phyloP scores from a whole-genome alignment of 2,888 invertebrate genomes.

The Congeria kusceri region DNA sequence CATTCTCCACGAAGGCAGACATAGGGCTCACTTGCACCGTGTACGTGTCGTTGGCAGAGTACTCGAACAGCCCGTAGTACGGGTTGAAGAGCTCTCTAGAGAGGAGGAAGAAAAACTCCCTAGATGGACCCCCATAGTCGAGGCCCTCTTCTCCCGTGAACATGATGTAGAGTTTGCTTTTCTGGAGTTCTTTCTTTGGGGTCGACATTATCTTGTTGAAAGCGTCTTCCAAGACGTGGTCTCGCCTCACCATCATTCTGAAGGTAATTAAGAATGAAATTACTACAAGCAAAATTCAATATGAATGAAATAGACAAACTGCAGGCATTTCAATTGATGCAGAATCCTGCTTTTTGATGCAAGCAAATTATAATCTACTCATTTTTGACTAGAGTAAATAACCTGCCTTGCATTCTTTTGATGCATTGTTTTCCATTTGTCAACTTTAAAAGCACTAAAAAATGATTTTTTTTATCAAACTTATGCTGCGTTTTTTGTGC shows the following conservation, averaged over 20 bases:
- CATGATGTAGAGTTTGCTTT: constrained; percentile 96
- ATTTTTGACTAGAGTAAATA: too few relatives aligned
- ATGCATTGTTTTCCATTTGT: too few relatives aligned
- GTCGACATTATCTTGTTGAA: constrained; percentile 98
- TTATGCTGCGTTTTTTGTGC: too few relatives aligned
- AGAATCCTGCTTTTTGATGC: too few relatives aligned
- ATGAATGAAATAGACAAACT: too few relatives aligned
- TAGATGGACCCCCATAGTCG: constrained; percentile 98
- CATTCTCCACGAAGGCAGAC: constrained; percentile 98
- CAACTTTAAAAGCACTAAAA: too few relatives aligned
- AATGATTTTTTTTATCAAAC: too few relatives aligned
- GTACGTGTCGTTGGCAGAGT: constrained; percentile 98
- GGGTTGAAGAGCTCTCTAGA: constrained; percentile 99
- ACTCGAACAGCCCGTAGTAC: constrained; percentile 98
- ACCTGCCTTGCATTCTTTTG: too few relatives aligned
- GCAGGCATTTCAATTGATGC: too few relatives aligned
- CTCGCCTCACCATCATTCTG: constrained; percentile 96
- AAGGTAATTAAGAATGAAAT: constrained; percentile 39
- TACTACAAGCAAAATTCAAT: too few relatives aligned
- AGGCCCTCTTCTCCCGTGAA: constrained; percentile 95
- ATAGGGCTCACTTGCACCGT: constrained; percentile 94
- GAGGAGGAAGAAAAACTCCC: constrained; percentile 99
- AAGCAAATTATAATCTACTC: too few relatives aligned
- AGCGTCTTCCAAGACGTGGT: constrained; percentile 97
- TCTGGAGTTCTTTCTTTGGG: constrained; percentile 97